Evolutionary conservation across 2,888 invertebrate species (phyloP), one percentile per base, ranked within the genome.

Genomic region (Lottia scabra): DNA sequence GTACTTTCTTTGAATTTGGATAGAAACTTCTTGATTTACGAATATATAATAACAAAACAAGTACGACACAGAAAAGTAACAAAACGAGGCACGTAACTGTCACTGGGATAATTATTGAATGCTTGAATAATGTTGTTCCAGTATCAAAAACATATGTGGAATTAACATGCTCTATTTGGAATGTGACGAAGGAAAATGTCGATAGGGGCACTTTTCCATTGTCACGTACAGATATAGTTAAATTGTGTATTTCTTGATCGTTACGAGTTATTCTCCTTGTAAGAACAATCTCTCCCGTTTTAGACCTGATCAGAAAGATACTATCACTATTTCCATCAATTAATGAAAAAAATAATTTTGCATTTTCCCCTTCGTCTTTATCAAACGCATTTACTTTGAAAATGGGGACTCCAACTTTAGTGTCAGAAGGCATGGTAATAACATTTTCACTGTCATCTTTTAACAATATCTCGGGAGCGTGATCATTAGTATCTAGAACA

Each of bases 251-350:
- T 5, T 75, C 72, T 15, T 93, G 93, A 63, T 76, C 73, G 88
- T 98, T 97, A 87, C 96, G 97, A 88, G 97, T 97, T 75, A 98
- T 90, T 0, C 95, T 93, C 84, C 96, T 95, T 0, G 96, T 94
- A 19, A 97, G 91, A 0, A 94, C 93, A 15, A 89, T 75, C 87
- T 97, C 95, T 0, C 98, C 99, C 73, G 94, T 95, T 83, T 96
- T 92, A 71, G 96, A 95, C 90, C 98, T 97, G 30, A 99, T 97
- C 0, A 96, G 94, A 89, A 99, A 98, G 85, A 96, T 95, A 79
- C 95, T 95, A 87, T 96, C 96, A 0, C 95, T 95, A 90, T 98
- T 98, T 27, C 98, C 97, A 10, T 97, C 96, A 78, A 97, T 97
- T 82, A 99, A 96, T 13, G 96, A 96, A 90, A 96, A 99, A 66